A percentile compares a stretch with the other conserved stretches of the same genome.
These are phyloP conservation scores for Tenebrosternarchus preto DNA, from an alignment of 2,113 vertebrate species.

Conservation along the genomic window DNA sequence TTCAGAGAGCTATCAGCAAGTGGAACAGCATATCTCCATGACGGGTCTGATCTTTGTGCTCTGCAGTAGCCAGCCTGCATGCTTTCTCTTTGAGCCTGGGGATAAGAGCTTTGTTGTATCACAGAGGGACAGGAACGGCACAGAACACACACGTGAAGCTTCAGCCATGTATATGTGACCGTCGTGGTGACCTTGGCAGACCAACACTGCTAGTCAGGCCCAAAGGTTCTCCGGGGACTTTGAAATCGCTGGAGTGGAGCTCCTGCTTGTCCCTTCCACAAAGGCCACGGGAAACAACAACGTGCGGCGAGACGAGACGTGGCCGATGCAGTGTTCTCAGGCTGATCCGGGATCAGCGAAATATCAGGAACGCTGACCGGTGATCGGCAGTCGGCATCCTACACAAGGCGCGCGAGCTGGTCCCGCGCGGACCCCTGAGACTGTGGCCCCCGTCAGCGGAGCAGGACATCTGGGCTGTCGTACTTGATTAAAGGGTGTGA, in stretches of 20 bases:
- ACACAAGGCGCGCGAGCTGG: not conserved
- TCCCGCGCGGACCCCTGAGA: slow-evolving; percentile 24
- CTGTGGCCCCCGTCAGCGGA: not conserved
- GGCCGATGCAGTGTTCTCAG: not conserved
- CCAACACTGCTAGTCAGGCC: slow-evolving; percentile 60
- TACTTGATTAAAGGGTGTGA: slow-evolving; percentile 61
- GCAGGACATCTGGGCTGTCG: slow-evolving; percentile 46
- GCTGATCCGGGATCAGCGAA: not conserved
- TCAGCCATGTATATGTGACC: not conserved
- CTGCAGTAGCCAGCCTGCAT: not conserved
- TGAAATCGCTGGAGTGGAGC: slow-evolving; percentile 33
- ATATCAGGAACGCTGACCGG: not conserved
- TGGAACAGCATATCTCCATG: not conserved
- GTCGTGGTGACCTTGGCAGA: slow-evolving; percentile 58
- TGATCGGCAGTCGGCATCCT: slow-evolving; percentile 3
- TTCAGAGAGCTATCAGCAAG: not conserved
- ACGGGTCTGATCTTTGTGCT: slow-evolving; percentile 5
- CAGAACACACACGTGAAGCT: not conserved
- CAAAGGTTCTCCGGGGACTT: slow-evolving; percentile 51
- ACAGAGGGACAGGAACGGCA: not conserved
- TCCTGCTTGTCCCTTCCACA: slow-evolving; percentile 22
- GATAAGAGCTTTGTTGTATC: slow-evolving; percentile 11
- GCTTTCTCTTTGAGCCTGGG: slow-evolving; percentile 16
- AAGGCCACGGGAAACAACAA: slow-evolving; percentile 33
- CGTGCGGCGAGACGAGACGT: slow-evolving; percentile 39